Conservation (phyloP, 2,113 vertebrate genomes). For the Strix uralensis region DNA sequence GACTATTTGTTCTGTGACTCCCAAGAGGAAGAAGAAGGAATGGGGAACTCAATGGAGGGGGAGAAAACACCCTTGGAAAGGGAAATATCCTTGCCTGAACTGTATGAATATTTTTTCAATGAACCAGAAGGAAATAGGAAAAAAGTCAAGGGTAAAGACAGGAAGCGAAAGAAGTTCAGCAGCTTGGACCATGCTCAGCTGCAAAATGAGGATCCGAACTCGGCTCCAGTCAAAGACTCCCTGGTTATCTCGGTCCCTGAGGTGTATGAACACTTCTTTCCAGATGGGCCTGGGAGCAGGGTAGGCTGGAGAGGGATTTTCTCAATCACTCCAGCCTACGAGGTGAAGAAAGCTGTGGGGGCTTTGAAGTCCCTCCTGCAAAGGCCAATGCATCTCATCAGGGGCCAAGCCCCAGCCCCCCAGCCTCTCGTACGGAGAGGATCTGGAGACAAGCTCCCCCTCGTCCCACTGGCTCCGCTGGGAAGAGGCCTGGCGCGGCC, state of each 20-base stretch:
- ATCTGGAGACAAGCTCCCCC: neutral
- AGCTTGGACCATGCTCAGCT: neutral
- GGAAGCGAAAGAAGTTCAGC: slow-evolving; percentile 4
- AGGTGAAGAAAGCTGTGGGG: slow-evolving; percentile 31
- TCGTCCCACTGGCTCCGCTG: neutral
- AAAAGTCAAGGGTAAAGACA: slow-evolving; percentile 54
- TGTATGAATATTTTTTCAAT: slow-evolving; percentile 87
- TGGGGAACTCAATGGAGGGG: neutral
- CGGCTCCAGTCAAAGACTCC: neutral
- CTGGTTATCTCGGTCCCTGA: slow-evolving; percentile 66
- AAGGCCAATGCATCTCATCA: neutral
- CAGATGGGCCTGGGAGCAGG: slow-evolving; percentile 9
- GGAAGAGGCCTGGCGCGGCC: neutral
- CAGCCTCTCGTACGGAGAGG: neutral
- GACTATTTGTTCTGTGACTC: slow-evolving; percentile 87
- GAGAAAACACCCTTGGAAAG: neutral
- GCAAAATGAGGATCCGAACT: neutral
- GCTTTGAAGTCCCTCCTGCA: slow-evolving; percentile 38
- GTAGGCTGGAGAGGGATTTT: neutral
- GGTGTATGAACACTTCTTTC: slow-evolving; percentile 78
- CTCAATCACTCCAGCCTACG: neutral
- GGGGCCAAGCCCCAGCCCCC: neutral
- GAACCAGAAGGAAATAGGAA: slow-evolving; percentile 61
- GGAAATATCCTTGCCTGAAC: slow-evolving; percentile 79
- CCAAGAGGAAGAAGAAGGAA: neutral